Evolutionary conservation across 2,888 invertebrate species (phyloP), one percentile per base, ranked within the genome.

Genomic region (Apodemia zela): DNA sequence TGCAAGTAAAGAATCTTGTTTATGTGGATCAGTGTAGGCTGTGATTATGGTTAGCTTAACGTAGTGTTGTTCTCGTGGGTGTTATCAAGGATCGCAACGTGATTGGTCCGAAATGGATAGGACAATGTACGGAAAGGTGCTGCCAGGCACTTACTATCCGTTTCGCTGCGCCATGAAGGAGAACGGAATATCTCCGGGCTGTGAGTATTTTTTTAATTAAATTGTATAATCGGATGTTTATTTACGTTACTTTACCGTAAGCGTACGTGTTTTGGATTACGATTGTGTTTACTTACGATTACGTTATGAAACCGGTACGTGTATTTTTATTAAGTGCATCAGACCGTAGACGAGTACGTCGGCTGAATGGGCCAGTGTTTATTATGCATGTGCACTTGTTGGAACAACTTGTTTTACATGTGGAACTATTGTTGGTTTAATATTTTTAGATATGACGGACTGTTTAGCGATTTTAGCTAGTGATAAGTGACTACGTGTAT

Each of bases 101-200:
- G 82, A 90, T 88, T 87, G 84, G 82, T 74, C 75, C 80, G 84
- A 76, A 76, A 97, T 97, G 97, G 97, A 97, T 93, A 94, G 97
- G 82, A 96, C 96, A 84, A 97, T 97, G 96, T 97, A 97, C 84
- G 97, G 97, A 73, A 97, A 97, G 92, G 94, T 96, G 80, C 94
- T 95, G 82, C 97, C 96, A 63, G 96, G 96, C 77, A 95, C 95
- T 80, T 94, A 97, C 85, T 96, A 96, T 78, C 97, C 97, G 62
- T 97, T 96, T 87, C 94, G 96, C 86, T 96, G 97, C 84, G 95
- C 96, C 63, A 93, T 96, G 83, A 95, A 94, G 84, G 93, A 95
- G 89, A 96, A 96, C 89, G 96, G 96, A 79, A 96, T 95, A 72
- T 94, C 95, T 76, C 97, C 97, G 74, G 97, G 96, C 93, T 97